Percentiles rank a stretch among this genome's conserved stretches.
Evolutionary conservation across 2,797 vertebrate genomes (phyloP).

Genomic region (Thunnus albacares): DNA sequence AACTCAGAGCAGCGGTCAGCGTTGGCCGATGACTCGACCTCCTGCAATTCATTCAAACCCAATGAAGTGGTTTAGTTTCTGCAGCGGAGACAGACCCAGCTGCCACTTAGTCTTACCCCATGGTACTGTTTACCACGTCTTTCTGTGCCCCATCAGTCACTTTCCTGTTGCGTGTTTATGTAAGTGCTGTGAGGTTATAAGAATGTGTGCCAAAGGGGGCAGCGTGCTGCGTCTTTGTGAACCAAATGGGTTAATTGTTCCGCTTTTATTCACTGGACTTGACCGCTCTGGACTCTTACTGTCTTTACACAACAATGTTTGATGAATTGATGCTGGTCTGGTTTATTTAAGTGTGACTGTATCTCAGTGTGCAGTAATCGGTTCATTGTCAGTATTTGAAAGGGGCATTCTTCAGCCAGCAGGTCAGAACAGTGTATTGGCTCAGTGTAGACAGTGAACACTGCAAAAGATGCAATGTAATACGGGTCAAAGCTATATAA

Average conservation of each 20-base stretch:
- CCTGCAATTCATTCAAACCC: conserved; percentile 42
- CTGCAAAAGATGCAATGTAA: background rate
- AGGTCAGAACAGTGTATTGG: background rate
- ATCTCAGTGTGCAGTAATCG: conserved; percentile 27
- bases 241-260: conserved; percentile 31
- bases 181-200: conserved; percentile 19
- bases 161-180: conserved; percentile 34
- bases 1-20: background rate
- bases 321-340: conserved; percentile 24
- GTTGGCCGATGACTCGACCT: background rate
- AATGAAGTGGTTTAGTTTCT: conserved; percentile 34
- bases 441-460: background rate
- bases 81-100: conserved; percentile 40
- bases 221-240: conserved; percentile 13
- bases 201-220: conserved; percentile 25
- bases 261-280: conserved; percentile 28
- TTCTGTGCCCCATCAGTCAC: conserved; percentile 7
- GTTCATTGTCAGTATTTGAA: conserved; percentile 29
- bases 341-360: conserved; percentile 40
- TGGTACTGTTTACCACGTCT: conserved; percentile 12
- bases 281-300: background rate
- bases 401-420: background rate
- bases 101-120: conserved; percentile 16
- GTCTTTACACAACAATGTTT: conserved; percentile 28
- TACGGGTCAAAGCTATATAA: background rate